Conservation (phyloP, 2,888 invertebrate species). For the Caradrina clavipalpis region DNA sequence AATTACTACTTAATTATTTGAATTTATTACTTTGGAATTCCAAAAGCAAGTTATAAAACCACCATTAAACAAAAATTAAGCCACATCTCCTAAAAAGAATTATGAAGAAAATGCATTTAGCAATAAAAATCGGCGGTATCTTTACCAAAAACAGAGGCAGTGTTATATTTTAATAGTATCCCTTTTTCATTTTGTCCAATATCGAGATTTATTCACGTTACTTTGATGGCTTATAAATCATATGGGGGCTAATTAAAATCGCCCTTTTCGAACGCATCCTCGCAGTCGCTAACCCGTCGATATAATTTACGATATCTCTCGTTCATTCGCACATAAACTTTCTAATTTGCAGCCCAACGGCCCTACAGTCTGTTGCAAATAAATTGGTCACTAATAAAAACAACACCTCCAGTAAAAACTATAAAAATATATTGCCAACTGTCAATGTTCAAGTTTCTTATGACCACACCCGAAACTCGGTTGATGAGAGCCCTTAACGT, state of each 20-base stretch:
- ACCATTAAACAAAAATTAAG: not conserved
- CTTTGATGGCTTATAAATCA: conserved; percentile 87
- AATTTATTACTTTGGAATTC: not conserved
- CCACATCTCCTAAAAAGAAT: not conserved
- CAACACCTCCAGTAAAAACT: conserved; percentile 83
- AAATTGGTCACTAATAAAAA: conserved; percentile 85
- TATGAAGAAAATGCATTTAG: conserved; percentile 41
- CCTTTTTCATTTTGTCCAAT: conserved; percentile 65
- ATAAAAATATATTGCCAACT: conserved; percentile 86
- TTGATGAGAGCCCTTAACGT: conserved; percentile 83
- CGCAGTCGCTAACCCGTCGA: conserved; percentile 81
- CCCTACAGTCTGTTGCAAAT: conserved; percentile 78
- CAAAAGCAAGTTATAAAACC: not conserved
- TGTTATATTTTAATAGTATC: conserved; percentile 50
- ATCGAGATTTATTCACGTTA: conserved; percentile 77
- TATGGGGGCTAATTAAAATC: conserved; percentile 85
- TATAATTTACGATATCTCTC: conserved; percentile 87
- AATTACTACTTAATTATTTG: not conserved
- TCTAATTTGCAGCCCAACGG: conserved; percentile 86
- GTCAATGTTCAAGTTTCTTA: conserved; percentile 83
- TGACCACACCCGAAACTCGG: conserved; percentile 85
- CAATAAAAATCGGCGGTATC: conserved; percentile 49
- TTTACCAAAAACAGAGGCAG: conserved; percentile 53
- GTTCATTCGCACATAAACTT: conserved; percentile 86
- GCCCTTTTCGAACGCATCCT: conserved; percentile 77